Base-by-base conservation (phyloP, 2,113 vertebrate species). In the Proterorhinus semilunaris region DNA sequence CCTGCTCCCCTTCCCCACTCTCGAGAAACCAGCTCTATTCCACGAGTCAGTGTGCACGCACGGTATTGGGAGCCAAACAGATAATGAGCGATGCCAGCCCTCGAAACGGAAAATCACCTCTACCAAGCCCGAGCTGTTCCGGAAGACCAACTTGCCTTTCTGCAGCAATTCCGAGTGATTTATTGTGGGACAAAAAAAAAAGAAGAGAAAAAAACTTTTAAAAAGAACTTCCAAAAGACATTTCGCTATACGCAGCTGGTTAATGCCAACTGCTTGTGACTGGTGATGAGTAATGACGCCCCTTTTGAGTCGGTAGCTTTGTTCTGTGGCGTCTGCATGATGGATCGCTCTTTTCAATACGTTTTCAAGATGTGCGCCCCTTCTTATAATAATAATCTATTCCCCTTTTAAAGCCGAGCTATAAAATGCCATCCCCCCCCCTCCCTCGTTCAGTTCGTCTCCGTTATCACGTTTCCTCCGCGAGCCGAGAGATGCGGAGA, bases 261-360 rank as follows among this genome's bases (percentile, higher is more conserved):
- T 90, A 88, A 91, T 88, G 83, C 87, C 91, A 91, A 91, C 88
- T 87, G 90, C 82, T 90, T 83, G 84, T 89, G 87, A 88, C 88
- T 89, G 69, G 81, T 86, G 89, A 92, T 93, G 91, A 93, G 83
- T 90, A 90, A 93, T 91, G 90, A 86, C 88, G 87, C 84, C 83
- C 81, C 85, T 90, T 36, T 91, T 89, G 87, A 91, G 82, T 89
- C 83, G 83, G 86, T 84, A 72, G 86, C 88, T 89, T 90, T 90
- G 89, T 91, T 91, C 84, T 86, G 86, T 80, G 66, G 5, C 74
- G 81, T 88, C 88, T 75, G 73, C 67, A 86, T 90, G 92, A 92
- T 90, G 86, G 87, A 90, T 91, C 72, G 52, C 82, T 88, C 77
- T 79, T 83, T 79, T 73, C 70, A 88, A 88, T 80, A 71, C 55